Base-by-base conservation (phyloP, 2,888 invertebrate species). In the Galerucella pusilla region DNA sequence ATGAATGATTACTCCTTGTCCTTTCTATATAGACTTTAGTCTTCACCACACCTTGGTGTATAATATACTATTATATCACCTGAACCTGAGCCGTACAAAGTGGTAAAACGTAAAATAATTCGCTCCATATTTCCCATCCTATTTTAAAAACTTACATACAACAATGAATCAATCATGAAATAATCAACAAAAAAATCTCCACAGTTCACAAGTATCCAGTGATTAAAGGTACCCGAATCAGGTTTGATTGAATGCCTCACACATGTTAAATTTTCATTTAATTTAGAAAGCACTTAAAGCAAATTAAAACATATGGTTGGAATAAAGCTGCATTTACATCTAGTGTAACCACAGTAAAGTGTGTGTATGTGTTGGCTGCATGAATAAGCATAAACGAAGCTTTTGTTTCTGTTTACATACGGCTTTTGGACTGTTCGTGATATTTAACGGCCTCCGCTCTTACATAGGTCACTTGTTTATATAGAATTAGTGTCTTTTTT, bases 251-350 rank as follows among this genome's bases (percentile, higher is more conserved):
- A 63, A 63, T 63, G 14, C 42, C n/a, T n/a, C 46, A 71, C 63
- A 71, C 71, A 65, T 71, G 71, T 71, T 54, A 71, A 71, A 65
- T 65, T 71, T 71, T 71, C 71, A 65, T 71, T 71, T 65, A 65
- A 71, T 71, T 71, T 71, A 71, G 59, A 71, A 71, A 71, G 57
- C 71, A 71, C 71, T 71, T 71, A 71, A 57, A 57, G n/a, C 65
- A 65, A 71, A 71, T 71, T 71, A 65, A 71, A 71, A 71, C 71
- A 71, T 65, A 71, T 71, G 71, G 71, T 20, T 7, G 45, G 59
- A 71, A 71, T 71, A 71, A 71, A 65, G 45, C 69, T 69, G 59
- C 61, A 49, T 61, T 69, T 61, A 69, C 61, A 61, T 61, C 69
- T 69, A 61, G 45, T 14, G 7, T 42, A 59, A 59, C 71, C 65